Conservation (phyloP, 2,888 invertebrate species). For the Lasioglossum zephyrum region DNA sequence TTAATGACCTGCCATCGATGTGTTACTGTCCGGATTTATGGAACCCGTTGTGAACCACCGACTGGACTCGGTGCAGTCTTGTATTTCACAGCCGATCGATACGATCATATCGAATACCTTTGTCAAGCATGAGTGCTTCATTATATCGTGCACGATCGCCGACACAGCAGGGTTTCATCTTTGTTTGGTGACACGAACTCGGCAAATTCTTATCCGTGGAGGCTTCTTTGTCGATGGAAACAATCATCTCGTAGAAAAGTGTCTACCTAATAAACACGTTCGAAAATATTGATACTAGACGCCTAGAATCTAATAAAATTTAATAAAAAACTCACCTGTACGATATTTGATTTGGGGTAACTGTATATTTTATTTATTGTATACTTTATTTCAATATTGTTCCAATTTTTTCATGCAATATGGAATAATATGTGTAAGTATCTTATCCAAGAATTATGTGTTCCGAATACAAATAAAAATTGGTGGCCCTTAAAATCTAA, state of each 20-base stretch:
- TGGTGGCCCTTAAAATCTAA: too few relatives aligned
- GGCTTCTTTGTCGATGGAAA: background rate
- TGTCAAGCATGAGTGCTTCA: conserved; percentile 49
- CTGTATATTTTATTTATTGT: too few relatives aligned
- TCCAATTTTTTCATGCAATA: too few relatives aligned
- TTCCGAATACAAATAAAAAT: too few relatives aligned
- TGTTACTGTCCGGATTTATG: conserved; percentile 18
- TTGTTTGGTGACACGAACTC: conserved; percentile 43
- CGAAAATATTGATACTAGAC: background rate
- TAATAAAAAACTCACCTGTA: background rate
- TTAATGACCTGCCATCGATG: background rate
- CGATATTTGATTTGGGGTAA: too few relatives aligned
- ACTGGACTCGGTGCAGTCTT: background rate
- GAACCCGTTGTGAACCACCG: conserved; percentile 9
- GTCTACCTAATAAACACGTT: background rate
- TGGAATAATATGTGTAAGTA: too few relatives aligned
- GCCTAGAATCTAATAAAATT: background rate
- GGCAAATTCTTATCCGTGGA: conserved; percentile 15
- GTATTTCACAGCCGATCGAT: conserved; percentile 45
- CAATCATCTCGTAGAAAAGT: background rate
- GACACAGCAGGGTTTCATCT: conserved; percentile 49
- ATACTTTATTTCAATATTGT: too few relatives aligned
- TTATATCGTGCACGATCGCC: conserved; percentile 54
- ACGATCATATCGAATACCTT: conserved; percentile 51
- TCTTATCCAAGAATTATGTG: too few relatives aligned